Evolutionary conservation across 1,140 invertebrate species (phyloP).

Genomic region (Microplitis demolitor): DNA sequence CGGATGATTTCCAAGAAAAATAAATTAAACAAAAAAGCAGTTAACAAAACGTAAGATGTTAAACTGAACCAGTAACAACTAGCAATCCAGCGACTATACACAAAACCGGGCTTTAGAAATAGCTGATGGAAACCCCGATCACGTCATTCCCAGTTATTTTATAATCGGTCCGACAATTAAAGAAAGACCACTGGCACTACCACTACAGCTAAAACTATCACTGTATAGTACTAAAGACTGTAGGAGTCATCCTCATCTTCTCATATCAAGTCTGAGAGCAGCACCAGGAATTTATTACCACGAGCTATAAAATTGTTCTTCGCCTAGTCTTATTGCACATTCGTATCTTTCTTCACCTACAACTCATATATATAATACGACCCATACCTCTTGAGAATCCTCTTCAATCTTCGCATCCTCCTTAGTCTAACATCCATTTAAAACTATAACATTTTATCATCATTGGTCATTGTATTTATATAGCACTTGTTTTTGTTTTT

Average conservation of each 20-base stretch:
- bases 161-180: slow-evolving; percentile 50
- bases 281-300: slow-evolving; percentile 51
- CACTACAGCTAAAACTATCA: no score
- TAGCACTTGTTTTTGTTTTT: no score
- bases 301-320: slow-evolving; percentile 31
- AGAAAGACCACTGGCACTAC: slow-evolving; percentile 35
- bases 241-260: slow-evolving; percentile 11
- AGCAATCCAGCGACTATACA: not conserved
- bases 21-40: not conserved
- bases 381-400: not conserved
- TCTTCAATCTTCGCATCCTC: not conserved
- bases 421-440: not conserved
- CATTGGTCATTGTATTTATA: no score
- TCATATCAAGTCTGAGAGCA: slow-evolving; percentile 1
- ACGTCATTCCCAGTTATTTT: slow-evolving; percentile 43
- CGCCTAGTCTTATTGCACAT: not conserved
- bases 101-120: not conserved
- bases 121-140: slow-evolving; percentile 22
- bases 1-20: slow-evolving; percentile 16
- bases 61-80: slow-evolving; percentile 19
- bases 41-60: not conserved
- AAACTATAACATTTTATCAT: no score
- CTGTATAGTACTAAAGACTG: slow-evolving; percentile 24
- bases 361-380: not conserved
- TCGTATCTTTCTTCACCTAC: not conserved